These are phyloP conservation scores for Drosophila guanche DNA, from an alignment of 1,140 invertebrate species.

Conservation along the genomic window DNA sequence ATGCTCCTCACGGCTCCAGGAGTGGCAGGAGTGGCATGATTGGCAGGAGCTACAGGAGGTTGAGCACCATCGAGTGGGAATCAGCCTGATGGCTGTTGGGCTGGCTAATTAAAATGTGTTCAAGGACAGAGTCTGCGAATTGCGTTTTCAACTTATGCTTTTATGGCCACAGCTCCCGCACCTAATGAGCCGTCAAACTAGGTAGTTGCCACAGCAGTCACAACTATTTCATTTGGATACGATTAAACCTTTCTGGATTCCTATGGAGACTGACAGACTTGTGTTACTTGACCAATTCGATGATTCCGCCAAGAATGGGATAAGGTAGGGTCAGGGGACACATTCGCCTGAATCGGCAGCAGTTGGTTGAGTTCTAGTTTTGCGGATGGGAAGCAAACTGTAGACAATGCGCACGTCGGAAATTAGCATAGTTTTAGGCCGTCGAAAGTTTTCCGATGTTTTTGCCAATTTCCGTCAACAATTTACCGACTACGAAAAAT, in stretches of 20 bases:
- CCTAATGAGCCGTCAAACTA: slow-evolving; percentile 22
- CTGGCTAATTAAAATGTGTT: slow-evolving; percentile 80
- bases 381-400: not conserved
- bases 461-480: slow-evolving; percentile 75
- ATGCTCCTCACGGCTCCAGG: not conserved
- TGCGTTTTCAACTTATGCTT: slow-evolving; percentile 38
- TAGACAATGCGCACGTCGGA: slow-evolving; percentile 56
- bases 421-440: slow-evolving; percentile 75
- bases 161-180: slow-evolving; percentile 20
- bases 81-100: slow-evolving; percentile 30
- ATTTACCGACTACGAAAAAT: slow-evolving; percentile 40
- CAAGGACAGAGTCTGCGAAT: slow-evolving; percentile 51
- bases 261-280: too few species aligned
- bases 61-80: not conserved
- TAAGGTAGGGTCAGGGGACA: too few species aligned
- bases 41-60: not conserved
- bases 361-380: slow-evolving; percentile 12
- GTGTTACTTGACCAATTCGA: too few species aligned
- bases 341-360: not conserved
- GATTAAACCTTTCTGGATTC: too few species aligned
- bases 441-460: slow-evolving; percentile 71
- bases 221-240: not conserved
- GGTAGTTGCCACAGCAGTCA: slow-evolving; percentile 21
- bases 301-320: too few species aligned
- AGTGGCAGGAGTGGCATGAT: not conserved